Conservation (phyloP, 2,888 invertebrate species). For the Itoplectis maculator region DNA sequence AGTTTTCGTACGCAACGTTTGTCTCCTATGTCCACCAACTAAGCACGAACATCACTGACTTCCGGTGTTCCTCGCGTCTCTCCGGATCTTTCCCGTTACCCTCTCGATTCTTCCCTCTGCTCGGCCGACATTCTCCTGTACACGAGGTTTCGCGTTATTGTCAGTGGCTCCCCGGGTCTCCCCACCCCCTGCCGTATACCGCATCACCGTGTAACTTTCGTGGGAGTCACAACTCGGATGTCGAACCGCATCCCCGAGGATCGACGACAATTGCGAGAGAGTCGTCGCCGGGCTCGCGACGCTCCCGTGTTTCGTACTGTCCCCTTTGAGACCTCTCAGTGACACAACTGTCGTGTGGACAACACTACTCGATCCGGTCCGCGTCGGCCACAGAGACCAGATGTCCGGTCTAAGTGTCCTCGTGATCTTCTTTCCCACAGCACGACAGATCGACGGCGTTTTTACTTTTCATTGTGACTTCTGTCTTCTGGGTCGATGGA, state of each 20-base stretch:
- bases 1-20: no score
- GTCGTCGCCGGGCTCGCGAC: not conserved
- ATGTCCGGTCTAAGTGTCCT: not conserved
- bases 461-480: not conserved
- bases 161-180: slow-evolving; percentile 6
- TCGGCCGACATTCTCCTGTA: no score
- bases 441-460: not conserved
- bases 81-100: no score
- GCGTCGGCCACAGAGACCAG: not conserved
- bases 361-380: no score
- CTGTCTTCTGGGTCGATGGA: not conserved
- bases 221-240: slow-evolving; percentile 33
- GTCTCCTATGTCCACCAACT: no score
- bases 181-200: slow-evolving; percentile 4
- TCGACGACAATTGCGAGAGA: slow-evolving; percentile 23
- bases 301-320: not conserved
- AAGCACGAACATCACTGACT: no score
- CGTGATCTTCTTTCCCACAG: not conserved
- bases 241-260: slow-evolving; percentile 38
- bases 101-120: no score
- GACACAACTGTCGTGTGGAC: slow-evolving; percentile 19
- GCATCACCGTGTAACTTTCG: not conserved
- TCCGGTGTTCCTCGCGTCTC: no score
- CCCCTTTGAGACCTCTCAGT: not conserved
- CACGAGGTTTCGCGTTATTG: not conserved